Conservation (phyloP, 2,113 vertebrate genomes). For the Scolopax mira region DNA sequence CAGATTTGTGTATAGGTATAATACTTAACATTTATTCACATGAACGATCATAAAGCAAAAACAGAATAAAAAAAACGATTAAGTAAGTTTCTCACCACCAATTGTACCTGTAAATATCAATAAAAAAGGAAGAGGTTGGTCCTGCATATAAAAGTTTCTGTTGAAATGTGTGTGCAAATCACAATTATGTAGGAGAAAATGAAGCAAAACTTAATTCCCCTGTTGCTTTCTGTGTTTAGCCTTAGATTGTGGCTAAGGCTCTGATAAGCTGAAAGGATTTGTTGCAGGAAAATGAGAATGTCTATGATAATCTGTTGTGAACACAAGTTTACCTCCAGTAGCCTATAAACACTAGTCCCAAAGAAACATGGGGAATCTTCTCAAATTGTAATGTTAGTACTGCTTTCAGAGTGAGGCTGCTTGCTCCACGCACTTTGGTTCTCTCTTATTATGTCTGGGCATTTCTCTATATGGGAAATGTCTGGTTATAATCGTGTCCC, state of each 20-base stretch:
- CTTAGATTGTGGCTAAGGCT: background rate
- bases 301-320: background rate
- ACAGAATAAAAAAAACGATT: background rate
- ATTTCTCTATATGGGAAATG: background rate
- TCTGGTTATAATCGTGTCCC: background rate
- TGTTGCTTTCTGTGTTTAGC: background rate
- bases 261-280: background rate
- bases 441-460: background rate
- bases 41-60: background rate
- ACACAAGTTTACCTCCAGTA: background rate
- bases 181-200: accelerated
- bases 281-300: background rate
- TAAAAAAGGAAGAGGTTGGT: background rate
- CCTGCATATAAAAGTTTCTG: background rate
- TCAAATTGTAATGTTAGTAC: background rate
- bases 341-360: background rate
- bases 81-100: background rate
- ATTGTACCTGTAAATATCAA: background rate
- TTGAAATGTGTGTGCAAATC: background rate
- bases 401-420: background rate
- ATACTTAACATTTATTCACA: background rate
- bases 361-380: background rate
- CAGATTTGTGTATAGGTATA: background rate
- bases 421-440: background rate
- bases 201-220: background rate